Conservation (phyloP, 2,113 vertebrate genomes). For the Psammodynastes pulverulentus region DNA sequence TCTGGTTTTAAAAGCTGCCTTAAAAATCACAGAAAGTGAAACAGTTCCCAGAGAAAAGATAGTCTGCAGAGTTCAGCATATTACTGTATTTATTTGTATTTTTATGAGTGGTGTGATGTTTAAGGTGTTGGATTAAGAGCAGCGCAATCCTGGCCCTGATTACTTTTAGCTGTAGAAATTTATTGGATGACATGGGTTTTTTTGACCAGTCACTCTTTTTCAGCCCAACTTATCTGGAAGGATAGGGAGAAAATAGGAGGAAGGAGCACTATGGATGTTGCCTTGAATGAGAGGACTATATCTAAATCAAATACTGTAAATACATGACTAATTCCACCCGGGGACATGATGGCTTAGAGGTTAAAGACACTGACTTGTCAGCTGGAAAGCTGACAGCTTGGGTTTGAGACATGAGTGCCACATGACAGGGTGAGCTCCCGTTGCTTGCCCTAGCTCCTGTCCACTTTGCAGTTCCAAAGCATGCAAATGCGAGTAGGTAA, state of each 20-base stretch:
- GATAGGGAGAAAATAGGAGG: not conserved
- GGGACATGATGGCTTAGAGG: not conserved
- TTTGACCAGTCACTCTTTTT: not conserved
- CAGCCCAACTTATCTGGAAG: not conserved
- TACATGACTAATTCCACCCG: not conserved
- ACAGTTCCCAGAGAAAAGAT: slow-evolving; percentile 5
- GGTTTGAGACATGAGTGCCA: not conserved
- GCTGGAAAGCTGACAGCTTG: too few species aligned
- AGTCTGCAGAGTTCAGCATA: not conserved
- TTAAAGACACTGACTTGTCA: not conserved
- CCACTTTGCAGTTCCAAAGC: not conserved
- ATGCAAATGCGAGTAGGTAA: not conserved
- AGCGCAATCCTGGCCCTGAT: not conserved
- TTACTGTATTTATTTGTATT: not conserved
- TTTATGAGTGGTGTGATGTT: not conserved
- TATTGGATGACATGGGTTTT: not conserved
- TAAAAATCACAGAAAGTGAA: not conserved
- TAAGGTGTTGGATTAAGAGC: not conserved
- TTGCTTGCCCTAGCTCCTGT: not conserved
- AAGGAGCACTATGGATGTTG: not conserved
- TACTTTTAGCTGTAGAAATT: not conserved
- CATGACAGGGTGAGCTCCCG: not conserved
- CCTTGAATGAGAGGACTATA: not conserved
- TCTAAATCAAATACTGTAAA: not conserved
- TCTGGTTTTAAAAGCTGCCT: not conserved